phyloP scores from a whole-genome alignment of 2,888 invertebrate species.

The Griposia aprilina region DNA sequence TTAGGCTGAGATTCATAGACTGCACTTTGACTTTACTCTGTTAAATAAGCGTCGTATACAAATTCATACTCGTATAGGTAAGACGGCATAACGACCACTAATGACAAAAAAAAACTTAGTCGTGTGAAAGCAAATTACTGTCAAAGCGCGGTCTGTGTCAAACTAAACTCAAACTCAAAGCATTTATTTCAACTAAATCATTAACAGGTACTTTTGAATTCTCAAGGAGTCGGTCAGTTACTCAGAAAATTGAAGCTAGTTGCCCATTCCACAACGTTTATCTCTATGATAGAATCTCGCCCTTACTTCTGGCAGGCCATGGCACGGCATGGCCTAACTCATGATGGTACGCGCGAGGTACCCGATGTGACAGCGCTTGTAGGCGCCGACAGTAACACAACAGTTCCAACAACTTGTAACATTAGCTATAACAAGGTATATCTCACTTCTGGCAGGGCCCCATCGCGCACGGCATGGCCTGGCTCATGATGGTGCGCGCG shows the following conservation, averaged over 20 bases:
- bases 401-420: too few relatives aligned
- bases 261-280: background rate
- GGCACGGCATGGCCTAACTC: constrained; percentile 88
- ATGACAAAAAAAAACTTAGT: too few relatives aligned
- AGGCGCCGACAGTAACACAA: constrained; percentile 79
- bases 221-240: background rate
- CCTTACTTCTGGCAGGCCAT: constrained; percentile 79
- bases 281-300: background rate
- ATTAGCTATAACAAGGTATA: too few relatives aligned
- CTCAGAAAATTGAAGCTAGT: background rate
- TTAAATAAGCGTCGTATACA: background rate
- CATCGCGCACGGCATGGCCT: constrained; percentile 85
- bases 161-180: background rate
- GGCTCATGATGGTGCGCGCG: constrained; percentile 83
- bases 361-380: constrained; percentile 91
- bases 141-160: background rate
- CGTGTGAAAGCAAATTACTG: background rate
- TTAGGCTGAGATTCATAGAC: background rate
- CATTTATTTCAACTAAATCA: background rate
- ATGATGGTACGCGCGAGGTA: constrained; percentile 81
- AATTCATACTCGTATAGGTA: too few relatives aligned
- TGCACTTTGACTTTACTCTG: background rate
- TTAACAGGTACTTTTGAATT: background rate
- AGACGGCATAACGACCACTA: background rate
- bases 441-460: constrained; percentile 77